phyloP scores from a whole-genome alignment of 30 jellyfish, hydroid and myxozoan genomes.

The Rhopilema esculentum region DNA sequence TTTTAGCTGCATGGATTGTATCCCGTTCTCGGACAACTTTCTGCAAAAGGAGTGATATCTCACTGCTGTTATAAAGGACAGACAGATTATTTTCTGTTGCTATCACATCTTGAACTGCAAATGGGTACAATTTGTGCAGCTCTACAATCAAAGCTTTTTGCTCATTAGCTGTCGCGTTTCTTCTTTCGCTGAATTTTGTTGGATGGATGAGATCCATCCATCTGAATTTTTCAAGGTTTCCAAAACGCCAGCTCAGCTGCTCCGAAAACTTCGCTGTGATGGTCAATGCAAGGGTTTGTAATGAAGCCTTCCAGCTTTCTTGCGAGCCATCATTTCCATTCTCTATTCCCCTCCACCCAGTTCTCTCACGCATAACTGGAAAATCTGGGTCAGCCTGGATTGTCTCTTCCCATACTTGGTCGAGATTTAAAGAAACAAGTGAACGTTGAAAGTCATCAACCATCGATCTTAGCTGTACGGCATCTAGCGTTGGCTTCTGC shows the following conservation, averaged over 20 bases:
- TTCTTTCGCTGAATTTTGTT: constrained; percentile 23
- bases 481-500: constrained; percentile 46
- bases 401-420: constrained; percentile 55
- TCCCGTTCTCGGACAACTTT: constrained; percentile 32
- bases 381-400: constrained; percentile 41
- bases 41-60: constrained; percentile 17
- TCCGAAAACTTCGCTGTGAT: constrained; percentile 23
- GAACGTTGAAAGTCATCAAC: constrained; percentile 25
- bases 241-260: constrained; percentile 59
- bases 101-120: constrained; percentile 42
- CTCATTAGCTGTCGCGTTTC: constrained; percentile 21
- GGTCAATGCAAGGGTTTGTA: neutral
- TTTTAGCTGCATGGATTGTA: neutral
- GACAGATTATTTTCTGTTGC: constrained; percentile 41
- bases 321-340: constrained; percentile 39
- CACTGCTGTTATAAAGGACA: constrained; percentile 44
- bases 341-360: constrained; percentile 71
- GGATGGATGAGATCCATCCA: constrained; percentile 64
- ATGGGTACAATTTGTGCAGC: constrained; percentile 32
- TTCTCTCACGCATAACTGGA: constrained; percentile 52
- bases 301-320: constrained; percentile 34
- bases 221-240: constrained; percentile 22
- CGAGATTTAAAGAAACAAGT: constrained; percentile 1
- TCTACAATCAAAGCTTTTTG: constrained; percentile 39
- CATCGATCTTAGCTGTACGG: constrained; percentile 20